phyloP scores from a whole-genome alignment of 2,113 vertebrate genomes.

The Pomatorhinus ruficollis region DNA sequence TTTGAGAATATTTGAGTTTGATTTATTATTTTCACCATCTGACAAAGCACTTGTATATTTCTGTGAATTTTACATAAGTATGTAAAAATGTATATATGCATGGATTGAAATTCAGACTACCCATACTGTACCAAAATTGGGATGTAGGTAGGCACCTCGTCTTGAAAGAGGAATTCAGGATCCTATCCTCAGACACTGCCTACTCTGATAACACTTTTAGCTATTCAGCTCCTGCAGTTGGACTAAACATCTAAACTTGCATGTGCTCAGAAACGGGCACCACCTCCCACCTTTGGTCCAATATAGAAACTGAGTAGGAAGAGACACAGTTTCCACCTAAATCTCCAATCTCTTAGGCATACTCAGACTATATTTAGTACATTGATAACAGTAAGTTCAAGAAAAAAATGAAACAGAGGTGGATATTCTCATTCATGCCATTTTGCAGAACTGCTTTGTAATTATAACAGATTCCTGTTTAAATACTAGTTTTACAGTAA shows the following conservation, averaged over 20 bases:
- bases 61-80: background rate
- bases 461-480: background rate
- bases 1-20: background rate
- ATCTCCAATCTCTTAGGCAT: background rate
- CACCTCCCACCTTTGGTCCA: slow-evolving; percentile 20
- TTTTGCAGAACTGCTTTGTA: background rate
- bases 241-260: background rate
- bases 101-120: background rate
- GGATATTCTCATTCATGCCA: background rate
- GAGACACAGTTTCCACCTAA: background rate
- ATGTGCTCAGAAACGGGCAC: background rate
- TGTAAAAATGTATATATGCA: background rate
- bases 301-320: slow-evolving; percentile 42
- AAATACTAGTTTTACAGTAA: background rate
- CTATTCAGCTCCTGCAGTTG: background rate
- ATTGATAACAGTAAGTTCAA: background rate
- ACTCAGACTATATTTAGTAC: background rate
- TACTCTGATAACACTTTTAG: slow-evolving; percentile 22
- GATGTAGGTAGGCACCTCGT: background rate
- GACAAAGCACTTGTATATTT: background rate
- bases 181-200: slow-evolving; percentile 6
- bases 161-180: slow-evolving; percentile 20
- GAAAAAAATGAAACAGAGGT: background rate
- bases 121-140: background rate
- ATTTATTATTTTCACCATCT: background rate